Percentiles rank a stretch among this genome's conserved stretches.
Conservation (phyloP, 2,113 vertebrate species). For the Columba livia region DNA sequence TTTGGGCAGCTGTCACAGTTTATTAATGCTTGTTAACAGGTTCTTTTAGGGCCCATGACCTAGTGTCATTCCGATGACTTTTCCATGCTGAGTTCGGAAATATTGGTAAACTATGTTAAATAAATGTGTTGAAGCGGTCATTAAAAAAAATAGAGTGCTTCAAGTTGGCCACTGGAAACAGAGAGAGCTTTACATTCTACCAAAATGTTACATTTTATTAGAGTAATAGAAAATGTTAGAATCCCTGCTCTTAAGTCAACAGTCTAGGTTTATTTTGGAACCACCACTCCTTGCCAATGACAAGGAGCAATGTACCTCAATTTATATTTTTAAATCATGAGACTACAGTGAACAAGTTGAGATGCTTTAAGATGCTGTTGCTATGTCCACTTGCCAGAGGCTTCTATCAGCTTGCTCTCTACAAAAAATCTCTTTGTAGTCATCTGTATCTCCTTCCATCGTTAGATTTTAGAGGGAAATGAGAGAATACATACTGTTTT, state of each 20-base stretch:
- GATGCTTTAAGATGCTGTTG: neutral
- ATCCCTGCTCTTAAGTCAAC: constrained; percentile 50
- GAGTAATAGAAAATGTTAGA: constrained; percentile 57
- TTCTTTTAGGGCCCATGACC: constrained; percentile 80
- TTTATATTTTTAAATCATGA: constrained; percentile 27
- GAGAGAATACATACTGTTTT: neutral
- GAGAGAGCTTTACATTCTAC: constrained; percentile 9
- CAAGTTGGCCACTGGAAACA: constrained; percentile 66
- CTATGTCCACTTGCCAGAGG: neutral
- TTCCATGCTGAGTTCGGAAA: constrained; percentile 67
- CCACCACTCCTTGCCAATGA: constrained; percentile 6
- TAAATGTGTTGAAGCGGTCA: constrained; percentile 38
- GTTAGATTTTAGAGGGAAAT: neutral
- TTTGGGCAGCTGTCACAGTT: constrained; percentile 83
- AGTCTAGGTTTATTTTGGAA: constrained; percentile 66
- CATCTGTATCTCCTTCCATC: neutral
- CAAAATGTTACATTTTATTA: constrained; percentile 20
- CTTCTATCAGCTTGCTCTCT: neutral
- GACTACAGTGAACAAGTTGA: neutral
- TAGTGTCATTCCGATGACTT: constrained; percentile 47
- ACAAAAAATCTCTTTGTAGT: neutral
- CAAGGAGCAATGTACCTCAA: constrained; percentile 44
- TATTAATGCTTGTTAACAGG: constrained; percentile 82
- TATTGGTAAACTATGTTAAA: constrained; percentile 64
- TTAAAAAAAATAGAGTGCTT: constrained; percentile 22